A percentile compares a stretch with the other conserved stretches of the same genome.
Conservation (phyloP, 2,113 vertebrate genomes). For the Craseonycteris thonglongyai region DNA sequence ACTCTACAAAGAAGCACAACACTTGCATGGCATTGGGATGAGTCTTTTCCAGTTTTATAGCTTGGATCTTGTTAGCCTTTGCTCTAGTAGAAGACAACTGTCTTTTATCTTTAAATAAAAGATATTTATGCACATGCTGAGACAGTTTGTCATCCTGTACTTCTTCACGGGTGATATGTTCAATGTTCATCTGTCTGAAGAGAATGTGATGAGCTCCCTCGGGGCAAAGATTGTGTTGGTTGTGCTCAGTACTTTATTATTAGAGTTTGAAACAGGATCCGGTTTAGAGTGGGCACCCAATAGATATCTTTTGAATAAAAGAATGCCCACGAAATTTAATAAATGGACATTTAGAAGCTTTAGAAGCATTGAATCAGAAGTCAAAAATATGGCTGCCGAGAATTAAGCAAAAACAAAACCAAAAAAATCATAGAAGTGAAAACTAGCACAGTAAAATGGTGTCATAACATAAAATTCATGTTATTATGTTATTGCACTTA, state of each 20-base stretch:
- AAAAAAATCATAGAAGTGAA: neutral
- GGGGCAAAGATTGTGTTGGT: neutral
- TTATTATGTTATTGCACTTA: neutral
- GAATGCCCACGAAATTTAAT: neutral
- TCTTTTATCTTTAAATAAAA: neutral
- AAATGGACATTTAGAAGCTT: neutral
- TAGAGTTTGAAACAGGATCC: neutral
- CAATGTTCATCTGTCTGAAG: neutral
- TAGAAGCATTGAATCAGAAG: constrained; percentile 23
- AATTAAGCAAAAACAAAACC: neutral
- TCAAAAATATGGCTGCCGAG: neutral
- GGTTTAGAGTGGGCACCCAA: neutral
- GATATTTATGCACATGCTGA: neutral
- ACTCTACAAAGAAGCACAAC: neutral
- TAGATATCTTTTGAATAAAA: neutral
- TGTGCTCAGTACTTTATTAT: neutral
- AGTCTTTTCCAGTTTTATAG: neutral
- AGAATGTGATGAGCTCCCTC: neutral
- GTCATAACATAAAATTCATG: neutral
- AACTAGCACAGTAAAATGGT: neutral
- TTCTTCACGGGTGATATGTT: neutral
- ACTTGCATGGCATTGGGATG: neutral
- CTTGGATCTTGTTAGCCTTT: neutral
- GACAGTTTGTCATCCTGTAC: neutral
- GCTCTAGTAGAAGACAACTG: neutral